Percentiles rank a stretch among this genome's conserved stretches.
Evolutionary conservation across 2,888 invertebrate genomes (phyloP).

Genomic region (Mayetiola destructor): DNA sequence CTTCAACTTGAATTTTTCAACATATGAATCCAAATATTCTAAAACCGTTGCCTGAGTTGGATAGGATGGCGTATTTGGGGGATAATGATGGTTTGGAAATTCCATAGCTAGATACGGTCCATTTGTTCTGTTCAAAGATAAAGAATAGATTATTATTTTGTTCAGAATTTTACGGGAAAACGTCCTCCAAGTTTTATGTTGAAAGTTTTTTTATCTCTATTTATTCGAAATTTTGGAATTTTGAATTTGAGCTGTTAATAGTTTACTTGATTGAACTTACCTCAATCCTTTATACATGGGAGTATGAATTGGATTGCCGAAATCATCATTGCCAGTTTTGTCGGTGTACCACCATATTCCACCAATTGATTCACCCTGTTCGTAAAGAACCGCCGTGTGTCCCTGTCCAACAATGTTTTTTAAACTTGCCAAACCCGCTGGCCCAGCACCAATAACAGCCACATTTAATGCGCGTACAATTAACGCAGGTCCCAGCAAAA

Average conservation of each 20-base stretch:
- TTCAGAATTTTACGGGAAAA: too few relatives aligned
- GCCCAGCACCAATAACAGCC: background rate
- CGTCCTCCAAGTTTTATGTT: too few relatives aligned
- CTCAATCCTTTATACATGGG: slow-evolving; percentile 7
- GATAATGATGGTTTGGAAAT: background rate
- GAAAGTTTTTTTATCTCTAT: too few relatives aligned
- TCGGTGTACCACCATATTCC: slow-evolving; percentile 2
- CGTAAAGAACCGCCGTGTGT: background rate
- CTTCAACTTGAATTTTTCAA: background rate
- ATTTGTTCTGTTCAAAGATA: background rate
- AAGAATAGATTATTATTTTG: too few relatives aligned
- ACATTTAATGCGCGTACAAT: background rate
- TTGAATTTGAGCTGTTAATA: too few relatives aligned
- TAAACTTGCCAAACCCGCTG: background rate
- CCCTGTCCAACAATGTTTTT: background rate
- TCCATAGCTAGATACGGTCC: background rate
- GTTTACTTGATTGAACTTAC: too few relatives aligned
- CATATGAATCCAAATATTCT: background rate
- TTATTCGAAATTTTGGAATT: too few relatives aligned
- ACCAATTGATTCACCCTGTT: background rate
- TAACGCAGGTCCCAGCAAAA: too few relatives aligned
- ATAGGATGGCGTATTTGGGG: background rate
- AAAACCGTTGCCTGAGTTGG: background rate
- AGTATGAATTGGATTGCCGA: background rate
- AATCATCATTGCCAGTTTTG: background rate